phyloP scores from a whole-genome alignment of 2,888 invertebrate species.

The Diploptera punctata region DNA sequence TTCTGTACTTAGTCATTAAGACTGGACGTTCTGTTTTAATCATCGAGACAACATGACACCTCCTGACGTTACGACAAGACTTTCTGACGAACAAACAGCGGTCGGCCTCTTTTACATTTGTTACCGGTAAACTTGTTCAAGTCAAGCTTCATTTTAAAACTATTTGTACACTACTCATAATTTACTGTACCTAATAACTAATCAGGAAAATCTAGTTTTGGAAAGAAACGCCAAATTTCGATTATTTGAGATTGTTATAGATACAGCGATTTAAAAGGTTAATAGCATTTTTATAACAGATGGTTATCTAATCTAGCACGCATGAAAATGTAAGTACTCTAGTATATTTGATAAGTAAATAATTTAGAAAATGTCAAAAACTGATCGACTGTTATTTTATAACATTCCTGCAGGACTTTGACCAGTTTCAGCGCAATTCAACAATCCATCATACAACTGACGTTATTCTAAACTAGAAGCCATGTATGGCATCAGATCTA shows the following conservation, averaged over 20 bases:
- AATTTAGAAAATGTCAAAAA: neutral
- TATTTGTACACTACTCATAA: too few relatives aligned
- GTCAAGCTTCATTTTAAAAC: too few relatives aligned
- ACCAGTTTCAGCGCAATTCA: neutral
- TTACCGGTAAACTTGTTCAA: too few relatives aligned
- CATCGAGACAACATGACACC: neutral
- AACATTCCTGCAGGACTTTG: neutral
- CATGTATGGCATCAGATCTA: neutral
- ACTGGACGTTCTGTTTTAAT: conserved; percentile 4
- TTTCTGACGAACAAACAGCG: too few relatives aligned
- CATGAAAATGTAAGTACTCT: neutral
- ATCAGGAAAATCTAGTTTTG: too few relatives aligned
- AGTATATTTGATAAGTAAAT: neutral
- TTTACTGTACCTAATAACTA: too few relatives aligned
- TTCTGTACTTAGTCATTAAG: conserved; percentile 18
- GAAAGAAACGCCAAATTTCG: too few relatives aligned
- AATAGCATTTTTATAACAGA: too few relatives aligned
- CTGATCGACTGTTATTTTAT: neutral
- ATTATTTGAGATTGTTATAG: too few relatives aligned
- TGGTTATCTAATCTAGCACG: neutral
- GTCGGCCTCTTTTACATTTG: too few relatives aligned
- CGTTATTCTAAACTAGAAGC: neutral
- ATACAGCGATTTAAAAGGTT: too few relatives aligned
- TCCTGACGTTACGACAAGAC: too few relatives aligned
- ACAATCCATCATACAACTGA: neutral